Conservation (phyloP, 2,888 invertebrate genomes). For the Byasa hedistus region DNA sequence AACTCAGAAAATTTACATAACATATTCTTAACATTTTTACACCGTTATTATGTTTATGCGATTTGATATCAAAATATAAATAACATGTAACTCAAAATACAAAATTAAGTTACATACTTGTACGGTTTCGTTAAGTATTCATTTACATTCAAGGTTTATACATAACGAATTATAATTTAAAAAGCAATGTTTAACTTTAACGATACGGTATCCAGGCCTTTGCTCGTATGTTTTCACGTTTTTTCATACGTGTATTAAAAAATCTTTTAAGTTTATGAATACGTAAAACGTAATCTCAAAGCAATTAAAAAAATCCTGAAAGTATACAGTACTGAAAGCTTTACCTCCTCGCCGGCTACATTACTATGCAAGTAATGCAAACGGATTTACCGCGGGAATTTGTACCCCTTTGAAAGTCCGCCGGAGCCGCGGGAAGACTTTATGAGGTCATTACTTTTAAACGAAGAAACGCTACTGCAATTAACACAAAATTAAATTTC, state of each 20-base stretch:
- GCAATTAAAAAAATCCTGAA: background rate
- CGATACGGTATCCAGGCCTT: no score
- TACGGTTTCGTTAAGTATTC: no score
- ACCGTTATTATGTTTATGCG: no score
- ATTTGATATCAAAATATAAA: no score
- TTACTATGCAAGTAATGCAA: slow-evolving; percentile 2
- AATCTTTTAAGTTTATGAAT: background rate
- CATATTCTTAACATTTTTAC: no score
- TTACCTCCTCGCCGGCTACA: background rate
- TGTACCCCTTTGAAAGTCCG: slow-evolving; percentile 3
- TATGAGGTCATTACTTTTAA: slow-evolving; percentile 1
- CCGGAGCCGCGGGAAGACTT: background rate
- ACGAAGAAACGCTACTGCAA: slow-evolving; percentile 2
- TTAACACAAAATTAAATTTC: slow-evolving; percentile 1
- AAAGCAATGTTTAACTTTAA: no score
- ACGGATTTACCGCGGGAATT: slow-evolving; percentile 2
- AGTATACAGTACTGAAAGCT: background rate
- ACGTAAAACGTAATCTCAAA: background rate
- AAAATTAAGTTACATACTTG: no score
- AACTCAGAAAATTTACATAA: no score
- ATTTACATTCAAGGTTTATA: no score
- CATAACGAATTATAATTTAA: no score
- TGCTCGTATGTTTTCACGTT: background rate
- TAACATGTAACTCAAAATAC: no score
- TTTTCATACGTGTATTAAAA: background rate